Percentiles rank a stretch among this genome's conserved stretches.
phyloP scores from a whole-genome alignment of 2,113 vertebrate genomes.

The Micromys minutus region DNA sequence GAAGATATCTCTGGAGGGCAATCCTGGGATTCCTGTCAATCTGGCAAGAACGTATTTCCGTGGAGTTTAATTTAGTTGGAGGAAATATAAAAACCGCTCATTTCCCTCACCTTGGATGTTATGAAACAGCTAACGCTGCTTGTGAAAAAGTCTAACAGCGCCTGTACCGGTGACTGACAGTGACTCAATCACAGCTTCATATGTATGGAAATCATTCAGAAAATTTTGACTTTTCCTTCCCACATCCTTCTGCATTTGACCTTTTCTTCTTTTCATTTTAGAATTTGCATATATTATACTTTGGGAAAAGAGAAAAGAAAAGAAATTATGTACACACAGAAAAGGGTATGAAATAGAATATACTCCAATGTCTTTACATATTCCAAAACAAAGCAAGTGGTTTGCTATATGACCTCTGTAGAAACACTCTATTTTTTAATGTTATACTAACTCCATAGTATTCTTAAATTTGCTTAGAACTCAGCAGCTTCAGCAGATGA shows the following conservation, averaged over 20 bases:
- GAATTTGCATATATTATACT: neutral
- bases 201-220: constrained; percentile 42
- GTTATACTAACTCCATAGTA: neutral
- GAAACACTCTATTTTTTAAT: neutral
- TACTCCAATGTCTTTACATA: neutral
- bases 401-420: neutral
- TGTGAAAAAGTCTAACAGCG: constrained; percentile 34
- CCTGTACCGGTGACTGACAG: constrained; percentile 15
- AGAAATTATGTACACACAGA: constrained; percentile 10
- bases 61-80: constrained; percentile 36
- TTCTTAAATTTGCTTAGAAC: neutral
- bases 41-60: neutral
- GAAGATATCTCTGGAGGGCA: neutral
- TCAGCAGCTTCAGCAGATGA: neutral
- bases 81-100: constrained; percentile 28
- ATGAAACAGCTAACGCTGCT: neutral
- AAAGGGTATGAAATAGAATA: neutral
- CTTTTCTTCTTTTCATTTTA: neutral
- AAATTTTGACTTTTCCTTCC: constrained; percentile 8
- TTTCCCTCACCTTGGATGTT: constrained; percentile 58
- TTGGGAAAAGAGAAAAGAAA: constrained; percentile 26
- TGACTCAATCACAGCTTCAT: neutral
- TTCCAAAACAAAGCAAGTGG: neutral
- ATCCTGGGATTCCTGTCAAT: neutral
- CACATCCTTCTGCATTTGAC: neutral